Evolutionary conservation across 2,888 invertebrate genomes (phyloP).

Genomic region (Apamea monoglypha): DNA sequence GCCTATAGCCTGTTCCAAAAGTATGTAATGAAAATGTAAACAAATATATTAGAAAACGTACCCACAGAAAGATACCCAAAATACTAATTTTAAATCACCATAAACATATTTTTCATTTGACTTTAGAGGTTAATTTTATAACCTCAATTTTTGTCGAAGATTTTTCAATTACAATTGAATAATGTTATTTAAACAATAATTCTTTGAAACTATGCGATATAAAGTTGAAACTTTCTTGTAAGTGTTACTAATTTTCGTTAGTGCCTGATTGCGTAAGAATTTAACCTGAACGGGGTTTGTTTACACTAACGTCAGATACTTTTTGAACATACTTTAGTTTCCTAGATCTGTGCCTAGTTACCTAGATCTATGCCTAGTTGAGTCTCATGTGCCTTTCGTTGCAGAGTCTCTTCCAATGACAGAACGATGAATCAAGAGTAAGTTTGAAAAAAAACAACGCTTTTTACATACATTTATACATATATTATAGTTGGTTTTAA

Average conservation of each 20-base stretch:
- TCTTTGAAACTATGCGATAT: too few species aligned
- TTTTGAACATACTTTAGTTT: background rate
- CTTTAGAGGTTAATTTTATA: too few species aligned
- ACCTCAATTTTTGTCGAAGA: too few species aligned
- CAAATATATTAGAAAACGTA: background rate
- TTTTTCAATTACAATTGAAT: background rate
- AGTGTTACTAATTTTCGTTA: background rate
- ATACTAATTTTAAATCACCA: background rate
- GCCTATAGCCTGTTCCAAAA: constrained; percentile 5
- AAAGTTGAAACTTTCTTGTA: background rate
- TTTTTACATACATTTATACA: constrained; percentile 43
- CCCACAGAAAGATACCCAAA: background rate
- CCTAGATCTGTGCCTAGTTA: constrained; percentile 28
- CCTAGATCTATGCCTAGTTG: constrained; percentile 58
- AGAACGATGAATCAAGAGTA: constrained; percentile 88
- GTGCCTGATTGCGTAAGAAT: background rate
- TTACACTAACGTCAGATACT: background rate
- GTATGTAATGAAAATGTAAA: background rate
- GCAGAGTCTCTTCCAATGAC: constrained; percentile 85
- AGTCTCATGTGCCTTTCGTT: constrained; percentile 79
- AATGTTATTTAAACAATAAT: too few species aligned
- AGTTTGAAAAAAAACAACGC: constrained; percentile 69
- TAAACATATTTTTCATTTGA: background rate
- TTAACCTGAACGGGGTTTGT: background rate
- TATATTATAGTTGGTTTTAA: constrained; percentile 42